phyloP scores from a whole-genome alignment of 2,888 invertebrate genomes.

The Morinoia aosen region DNA sequence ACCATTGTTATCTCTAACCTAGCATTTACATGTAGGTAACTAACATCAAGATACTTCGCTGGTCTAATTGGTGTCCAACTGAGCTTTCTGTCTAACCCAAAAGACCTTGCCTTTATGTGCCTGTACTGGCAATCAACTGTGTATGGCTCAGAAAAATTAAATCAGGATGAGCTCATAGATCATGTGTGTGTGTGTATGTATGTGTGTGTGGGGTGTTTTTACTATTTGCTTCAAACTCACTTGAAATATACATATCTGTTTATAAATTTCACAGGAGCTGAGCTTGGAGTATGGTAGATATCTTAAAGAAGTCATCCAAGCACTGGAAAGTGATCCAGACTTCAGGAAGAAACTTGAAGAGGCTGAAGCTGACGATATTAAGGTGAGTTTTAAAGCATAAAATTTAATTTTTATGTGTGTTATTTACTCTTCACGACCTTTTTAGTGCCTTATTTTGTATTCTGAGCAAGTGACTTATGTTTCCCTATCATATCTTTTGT shows the following conservation, averaged over 20 bases:
- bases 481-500: too few relatives aligned
- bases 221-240: neutral
- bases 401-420: neutral
- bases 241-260: neutral
- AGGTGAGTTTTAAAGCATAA: conserved; percentile 75
- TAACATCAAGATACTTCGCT: too few relatives aligned
- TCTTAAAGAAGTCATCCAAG: conserved; percentile 88
- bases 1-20: too few relatives aligned
- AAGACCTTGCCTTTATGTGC: too few relatives aligned
- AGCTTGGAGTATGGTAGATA: conserved; percentile 89
- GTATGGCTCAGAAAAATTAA: too few relatives aligned
- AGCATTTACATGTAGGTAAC: too few relatives aligned
- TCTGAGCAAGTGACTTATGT: neutral
- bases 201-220: too few relatives aligned
- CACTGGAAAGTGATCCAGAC: conserved; percentile 88
- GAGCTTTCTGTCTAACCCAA: too few relatives aligned
- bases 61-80: too few relatives aligned
- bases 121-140: too few relatives aligned
- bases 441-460: neutral
- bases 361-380: conserved; percentile 82
- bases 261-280: conserved; percentile 73
- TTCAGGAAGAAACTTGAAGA: conserved; percentile 86
- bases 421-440: neutral
- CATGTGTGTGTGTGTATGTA: too few relatives aligned
- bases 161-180: too few relatives aligned